Evolutionary conservation across 2,797 vertebrate species (phyloP).

Genomic region (Heterohyrax brucei): DNA sequence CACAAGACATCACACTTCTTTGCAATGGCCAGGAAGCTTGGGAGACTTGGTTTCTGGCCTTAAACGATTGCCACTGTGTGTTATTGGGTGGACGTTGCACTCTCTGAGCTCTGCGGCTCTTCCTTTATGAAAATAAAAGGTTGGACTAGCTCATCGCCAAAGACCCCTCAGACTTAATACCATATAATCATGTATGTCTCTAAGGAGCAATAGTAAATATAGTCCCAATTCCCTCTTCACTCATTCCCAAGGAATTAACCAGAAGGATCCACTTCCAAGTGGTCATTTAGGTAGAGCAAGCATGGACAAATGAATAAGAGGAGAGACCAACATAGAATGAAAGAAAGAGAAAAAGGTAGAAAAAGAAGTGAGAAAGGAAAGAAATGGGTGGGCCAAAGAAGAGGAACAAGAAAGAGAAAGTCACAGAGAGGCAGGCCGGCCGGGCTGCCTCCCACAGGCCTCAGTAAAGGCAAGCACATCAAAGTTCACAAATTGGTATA

Average conservation of each 20-base stretch:
- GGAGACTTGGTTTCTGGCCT: neutral
- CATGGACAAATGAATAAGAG: neutral
- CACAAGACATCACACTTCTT: neutral
- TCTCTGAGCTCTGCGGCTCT: neutral
- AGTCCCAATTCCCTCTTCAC: neutral
- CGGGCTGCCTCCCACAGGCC: neutral
- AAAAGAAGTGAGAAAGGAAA: neutral
- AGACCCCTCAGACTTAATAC: neutral
- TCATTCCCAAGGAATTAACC: conserved; percentile 12
- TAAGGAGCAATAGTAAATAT: neutral
- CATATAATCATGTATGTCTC: neutral
- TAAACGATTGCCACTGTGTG: neutral
- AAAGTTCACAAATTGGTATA: conserved; percentile 81
- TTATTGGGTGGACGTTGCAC: neutral
- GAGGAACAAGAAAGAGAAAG: neutral
- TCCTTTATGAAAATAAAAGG: neutral
- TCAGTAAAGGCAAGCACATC: neutral
- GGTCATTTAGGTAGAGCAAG: neutral
- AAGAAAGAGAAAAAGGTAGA: neutral
- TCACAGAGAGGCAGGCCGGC: neutral
- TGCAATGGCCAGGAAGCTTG: neutral
- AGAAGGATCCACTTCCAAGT: neutral
- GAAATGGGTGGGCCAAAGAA: neutral
- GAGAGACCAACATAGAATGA: neutral
- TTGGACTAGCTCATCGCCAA: neutral